Conservation (phyloP, 2,113 vertebrate species). For the Onychorhynchus coronatus region DNA sequence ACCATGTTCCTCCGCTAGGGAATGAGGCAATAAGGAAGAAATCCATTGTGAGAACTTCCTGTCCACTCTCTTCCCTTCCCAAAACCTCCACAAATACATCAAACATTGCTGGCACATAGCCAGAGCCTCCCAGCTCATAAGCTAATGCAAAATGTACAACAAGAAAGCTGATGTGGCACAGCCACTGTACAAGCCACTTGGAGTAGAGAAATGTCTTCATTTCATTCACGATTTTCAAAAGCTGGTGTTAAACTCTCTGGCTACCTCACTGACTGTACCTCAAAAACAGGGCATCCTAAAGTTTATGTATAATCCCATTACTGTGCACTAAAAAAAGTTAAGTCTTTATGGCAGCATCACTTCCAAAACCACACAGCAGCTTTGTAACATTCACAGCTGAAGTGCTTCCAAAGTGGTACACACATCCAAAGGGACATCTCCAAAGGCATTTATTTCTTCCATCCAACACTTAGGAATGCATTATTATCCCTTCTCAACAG, state of each 20-base stretch:
- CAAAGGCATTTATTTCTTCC: neutral
- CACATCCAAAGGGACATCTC: neutral
- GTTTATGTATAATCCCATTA: neutral
- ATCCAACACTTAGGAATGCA: neutral
- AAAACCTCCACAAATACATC: neutral
- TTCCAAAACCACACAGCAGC: neutral
- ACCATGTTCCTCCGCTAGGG: neutral
- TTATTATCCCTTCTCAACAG: neutral
- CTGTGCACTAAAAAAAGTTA: neutral
- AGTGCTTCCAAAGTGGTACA: neutral
- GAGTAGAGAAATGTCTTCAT: neutral
- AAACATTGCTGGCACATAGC: neutral
- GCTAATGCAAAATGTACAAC: neutral
- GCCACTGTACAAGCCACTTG: neutral
- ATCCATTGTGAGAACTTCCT: neutral
- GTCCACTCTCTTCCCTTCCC: neutral
- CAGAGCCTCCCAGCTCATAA: neutral
- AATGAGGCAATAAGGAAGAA: neutral
- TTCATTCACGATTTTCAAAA: neutral
- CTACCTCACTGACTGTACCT: neutral
- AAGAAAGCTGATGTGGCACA: neutral
- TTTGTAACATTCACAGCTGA: neutral
- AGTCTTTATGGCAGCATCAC: neutral
- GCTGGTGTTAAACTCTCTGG: neutral
- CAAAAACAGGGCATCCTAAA: neutral